phyloP scores from a whole-genome alignment of 1,140 invertebrate genomes.

The Choristoneura fumiferana region DNA sequence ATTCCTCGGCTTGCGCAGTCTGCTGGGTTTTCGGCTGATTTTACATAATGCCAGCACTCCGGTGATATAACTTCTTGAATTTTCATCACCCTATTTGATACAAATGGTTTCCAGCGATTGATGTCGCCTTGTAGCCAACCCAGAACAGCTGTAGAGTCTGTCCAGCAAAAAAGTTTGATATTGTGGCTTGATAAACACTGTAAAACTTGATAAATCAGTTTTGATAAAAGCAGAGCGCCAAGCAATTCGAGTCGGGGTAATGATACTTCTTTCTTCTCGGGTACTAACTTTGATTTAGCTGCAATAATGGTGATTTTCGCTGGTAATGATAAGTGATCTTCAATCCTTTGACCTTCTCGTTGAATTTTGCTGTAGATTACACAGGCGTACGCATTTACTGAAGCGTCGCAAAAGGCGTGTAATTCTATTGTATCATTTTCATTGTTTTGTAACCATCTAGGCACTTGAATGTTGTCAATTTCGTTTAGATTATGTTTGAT shows the following conservation, averaged over 20 bases:
- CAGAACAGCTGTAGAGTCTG: conserved; percentile 59
- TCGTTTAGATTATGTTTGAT: too few species aligned
- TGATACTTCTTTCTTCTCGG: conserved; percentile 19
- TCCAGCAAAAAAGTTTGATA: conserved; percentile 39
- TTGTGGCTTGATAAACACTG: conserved; percentile 7
- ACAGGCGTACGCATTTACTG: conserved; percentile 48
- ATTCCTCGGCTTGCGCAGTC: conserved; percentile 64
- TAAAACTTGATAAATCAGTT: conserved; percentile 29
- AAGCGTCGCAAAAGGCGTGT: conserved; percentile 59
- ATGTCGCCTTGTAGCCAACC: conserved; percentile 48
- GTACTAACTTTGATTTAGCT: conserved; percentile 31
- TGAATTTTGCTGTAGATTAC: conserved; percentile 49
- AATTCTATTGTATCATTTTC: conserved; percentile 22
- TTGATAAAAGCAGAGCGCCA: conserved; percentile 41
- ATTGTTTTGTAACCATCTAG: too few species aligned
- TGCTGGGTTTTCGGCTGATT: conserved; percentile 61
- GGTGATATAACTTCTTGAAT: conserved; percentile 40
- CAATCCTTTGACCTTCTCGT: too few species aligned
- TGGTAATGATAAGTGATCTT: too few species aligned
- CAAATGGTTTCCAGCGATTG: conserved; percentile 46
- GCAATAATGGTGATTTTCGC: conserved; percentile 24
- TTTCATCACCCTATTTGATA: conserved; percentile 57
- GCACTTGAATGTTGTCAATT: too few species aligned
- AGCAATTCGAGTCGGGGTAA: conserved; percentile 46
- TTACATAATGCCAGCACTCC: conserved; percentile 61